Conservation (phyloP, 2,888 invertebrate species). For the Polietes domitor region DNA sequence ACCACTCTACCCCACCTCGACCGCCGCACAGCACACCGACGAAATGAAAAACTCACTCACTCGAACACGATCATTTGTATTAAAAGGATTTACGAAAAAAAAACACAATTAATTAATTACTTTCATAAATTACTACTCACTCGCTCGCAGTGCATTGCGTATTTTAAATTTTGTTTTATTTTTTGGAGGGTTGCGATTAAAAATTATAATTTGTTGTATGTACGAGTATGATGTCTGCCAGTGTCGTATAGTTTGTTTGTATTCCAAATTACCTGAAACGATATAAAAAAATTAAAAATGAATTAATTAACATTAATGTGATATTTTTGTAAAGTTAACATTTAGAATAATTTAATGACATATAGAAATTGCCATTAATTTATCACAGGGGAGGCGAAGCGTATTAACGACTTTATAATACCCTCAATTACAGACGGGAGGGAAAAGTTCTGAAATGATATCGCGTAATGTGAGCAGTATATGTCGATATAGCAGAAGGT, state of each 20-base stretch:
- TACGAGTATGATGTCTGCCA: too few relatives aligned
- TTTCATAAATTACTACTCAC: not conserved
- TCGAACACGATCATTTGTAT: not conserved
- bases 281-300: not conserved
- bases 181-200: not conserved
- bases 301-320: slow-evolving; percentile 2
- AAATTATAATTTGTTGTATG: not conserved
- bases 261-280: slow-evolving; percentile 18
- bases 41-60: not conserved
- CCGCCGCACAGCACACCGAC: not conserved
- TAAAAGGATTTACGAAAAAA: not conserved
- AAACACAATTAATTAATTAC: not conserved
- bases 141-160: not conserved
- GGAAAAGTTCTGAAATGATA: too few relatives aligned
- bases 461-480: too few relatives aligned
- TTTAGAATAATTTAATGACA: too few relatives aligned
- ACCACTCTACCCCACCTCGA: too few relatives aligned
- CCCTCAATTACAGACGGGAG: too few relatives aligned
- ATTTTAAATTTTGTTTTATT: not conserved
- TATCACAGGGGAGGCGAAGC: too few relatives aligned
- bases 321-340: too few relatives aligned
- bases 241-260: too few relatives aligned
- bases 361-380: too few relatives aligned
- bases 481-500: too few relatives aligned
- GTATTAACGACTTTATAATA: too few relatives aligned